Evolutionary conservation across 2,888 invertebrate species (phyloP).

Genomic region (Plusia festucae): DNA sequence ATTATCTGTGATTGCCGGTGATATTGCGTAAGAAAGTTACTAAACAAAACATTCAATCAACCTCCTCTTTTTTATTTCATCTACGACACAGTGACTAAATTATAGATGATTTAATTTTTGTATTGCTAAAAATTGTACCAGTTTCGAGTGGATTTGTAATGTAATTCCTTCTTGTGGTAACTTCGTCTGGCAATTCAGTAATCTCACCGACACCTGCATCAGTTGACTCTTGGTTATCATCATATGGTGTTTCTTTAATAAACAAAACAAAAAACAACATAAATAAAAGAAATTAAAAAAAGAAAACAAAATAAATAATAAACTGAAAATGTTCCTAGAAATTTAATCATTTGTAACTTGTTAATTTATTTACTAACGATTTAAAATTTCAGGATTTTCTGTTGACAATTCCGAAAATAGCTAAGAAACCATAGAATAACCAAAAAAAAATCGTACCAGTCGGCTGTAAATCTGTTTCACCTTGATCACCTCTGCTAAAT

Average conservation of each 20-base stretch:
- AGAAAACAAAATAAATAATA: conserved; percentile 33
- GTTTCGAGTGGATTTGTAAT: not conserved
- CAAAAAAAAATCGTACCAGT: conserved; percentile 21
- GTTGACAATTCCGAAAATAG: too few species aligned
- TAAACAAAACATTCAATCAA: too few species aligned
- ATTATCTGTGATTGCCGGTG: too few species aligned
- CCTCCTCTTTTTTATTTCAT: too few species aligned
- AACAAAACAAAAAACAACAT: conserved; percentile 36
- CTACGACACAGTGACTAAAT: too few species aligned
- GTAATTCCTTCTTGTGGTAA: conserved; percentile 3
- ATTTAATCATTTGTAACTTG: not conserved
- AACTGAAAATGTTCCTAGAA: conserved; percentile 5
- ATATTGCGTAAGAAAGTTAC: too few species aligned
- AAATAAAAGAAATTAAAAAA: too few species aligned
- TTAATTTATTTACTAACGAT: too few species aligned
- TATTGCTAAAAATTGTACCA: not conserved
- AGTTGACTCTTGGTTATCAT: conserved; percentile 17
- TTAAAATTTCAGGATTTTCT: too few species aligned
- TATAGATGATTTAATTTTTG: too few species aligned
- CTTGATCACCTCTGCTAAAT: conserved; percentile 25
- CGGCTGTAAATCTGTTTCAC: not conserved
- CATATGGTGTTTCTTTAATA: conserved; percentile 11
- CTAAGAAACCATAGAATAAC: not conserved
- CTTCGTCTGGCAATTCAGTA: not conserved
- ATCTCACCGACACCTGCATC: not conserved